Conservation (phyloP, 2,888 invertebrate species). For the Cosmia pyralina region DNA sequence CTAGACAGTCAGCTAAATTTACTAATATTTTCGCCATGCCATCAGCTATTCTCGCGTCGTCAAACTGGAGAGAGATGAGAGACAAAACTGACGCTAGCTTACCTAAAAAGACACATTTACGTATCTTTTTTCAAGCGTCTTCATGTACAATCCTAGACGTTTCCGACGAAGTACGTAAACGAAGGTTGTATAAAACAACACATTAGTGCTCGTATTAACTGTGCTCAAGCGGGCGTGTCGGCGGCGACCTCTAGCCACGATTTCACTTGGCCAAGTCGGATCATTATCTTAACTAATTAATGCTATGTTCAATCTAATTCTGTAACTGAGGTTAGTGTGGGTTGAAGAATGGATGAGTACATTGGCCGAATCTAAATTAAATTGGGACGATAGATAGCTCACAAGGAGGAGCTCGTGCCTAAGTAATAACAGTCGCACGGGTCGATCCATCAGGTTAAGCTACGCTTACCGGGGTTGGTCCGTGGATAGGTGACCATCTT, state of each 20-base stretch:
- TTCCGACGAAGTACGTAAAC: conserved; percentile 10
- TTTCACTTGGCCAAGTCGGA: conserved; percentile 65
- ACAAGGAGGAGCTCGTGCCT: too few relatives aligned
- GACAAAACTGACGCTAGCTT: too few relatives aligned
- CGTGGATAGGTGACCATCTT: too few relatives aligned
- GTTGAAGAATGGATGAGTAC: conserved; percentile 11
- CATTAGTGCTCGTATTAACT: conserved; percentile 44
- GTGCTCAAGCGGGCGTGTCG: conserved; percentile 61
- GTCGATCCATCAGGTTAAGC: too few relatives aligned
- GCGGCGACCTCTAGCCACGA: conserved; percentile 62
- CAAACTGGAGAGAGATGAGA: too few relatives aligned
- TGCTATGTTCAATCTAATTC: conserved; percentile 52
- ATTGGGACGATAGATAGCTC: background rate
- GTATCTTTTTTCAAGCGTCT: background rate
- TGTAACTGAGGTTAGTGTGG: conserved; percentile 40
- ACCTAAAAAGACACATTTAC: too few relatives aligned
- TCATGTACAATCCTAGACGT: background rate
- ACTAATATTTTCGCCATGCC: too few relatives aligned
- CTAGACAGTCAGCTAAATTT: too few relatives aligned
- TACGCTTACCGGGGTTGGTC: too few relatives aligned
- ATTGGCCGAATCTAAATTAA: background rate
- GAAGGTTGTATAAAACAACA: conserved; percentile 46
- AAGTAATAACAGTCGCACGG: too few relatives aligned
- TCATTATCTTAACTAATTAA: conserved; percentile 65
- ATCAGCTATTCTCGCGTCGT: too few relatives aligned